A percentile compares a stretch with the other conserved stretches of the same genome.
Conservation (phyloP, 2,113 vertebrate genomes). For the Chloropsis hardwickii region DNA sequence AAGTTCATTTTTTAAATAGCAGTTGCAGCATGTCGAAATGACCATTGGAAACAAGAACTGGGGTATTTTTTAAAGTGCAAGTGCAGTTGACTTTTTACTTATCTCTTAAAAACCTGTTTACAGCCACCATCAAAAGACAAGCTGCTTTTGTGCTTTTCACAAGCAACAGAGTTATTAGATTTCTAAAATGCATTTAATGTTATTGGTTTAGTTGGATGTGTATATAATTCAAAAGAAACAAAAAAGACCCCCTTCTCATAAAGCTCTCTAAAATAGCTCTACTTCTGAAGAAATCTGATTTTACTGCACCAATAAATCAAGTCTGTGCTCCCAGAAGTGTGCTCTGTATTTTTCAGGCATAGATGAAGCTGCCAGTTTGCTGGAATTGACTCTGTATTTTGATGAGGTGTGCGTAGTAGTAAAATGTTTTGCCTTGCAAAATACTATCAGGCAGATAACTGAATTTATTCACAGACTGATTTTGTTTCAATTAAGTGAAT, state of each 20-base stretch:
- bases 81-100: not conserved
- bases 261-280: not conserved
- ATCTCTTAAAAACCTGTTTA: not conserved
- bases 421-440: slow-evolving; percentile 10
- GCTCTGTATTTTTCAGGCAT: not conserved
- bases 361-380: not conserved
- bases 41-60: not conserved
- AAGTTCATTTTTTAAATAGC: not conserved
- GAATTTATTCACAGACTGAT: not conserved
- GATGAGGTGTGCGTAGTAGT: not conserved
- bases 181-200: not conserved
- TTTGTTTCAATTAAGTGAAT: not conserved
- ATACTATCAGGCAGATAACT: not conserved
- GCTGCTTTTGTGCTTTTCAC: not conserved
- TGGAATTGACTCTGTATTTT: not conserved
- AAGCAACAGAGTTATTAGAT: not conserved
- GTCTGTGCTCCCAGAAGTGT: not conserved
- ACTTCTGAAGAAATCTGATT: not conserved
- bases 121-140: not conserved
- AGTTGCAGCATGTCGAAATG: not conserved
- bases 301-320: not conserved
- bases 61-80: not conserved
- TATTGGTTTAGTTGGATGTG: not conserved
- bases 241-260: not conserved
- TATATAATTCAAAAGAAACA: not conserved